These are phyloP conservation scores for Chrysopa pallens DNA, from an alignment of 1,140 invertebrate genomes.

Conservation along the genomic window DNA sequence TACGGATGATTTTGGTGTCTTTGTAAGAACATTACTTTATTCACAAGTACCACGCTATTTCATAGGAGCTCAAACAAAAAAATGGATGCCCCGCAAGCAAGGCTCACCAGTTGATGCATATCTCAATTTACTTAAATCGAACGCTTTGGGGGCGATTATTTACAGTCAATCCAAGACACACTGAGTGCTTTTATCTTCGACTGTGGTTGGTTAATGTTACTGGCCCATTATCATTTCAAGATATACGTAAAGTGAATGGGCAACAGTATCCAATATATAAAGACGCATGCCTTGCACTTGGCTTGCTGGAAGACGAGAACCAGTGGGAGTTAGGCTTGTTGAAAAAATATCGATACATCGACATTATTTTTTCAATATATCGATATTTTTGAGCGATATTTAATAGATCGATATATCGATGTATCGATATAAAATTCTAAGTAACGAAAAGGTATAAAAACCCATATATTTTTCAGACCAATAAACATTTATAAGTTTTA, in stretches of 20 bases:
- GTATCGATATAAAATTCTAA: no score
- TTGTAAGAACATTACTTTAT: conserved; percentile 21
- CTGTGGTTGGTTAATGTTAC: conserved; percentile 2
- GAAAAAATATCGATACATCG: no score
- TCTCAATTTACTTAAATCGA: conserved; percentile 7
- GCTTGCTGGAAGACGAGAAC: conserved; percentile 21
- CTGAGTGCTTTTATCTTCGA: conserved; percentile 8
- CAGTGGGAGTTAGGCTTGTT: no score
- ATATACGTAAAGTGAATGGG: conserved; percentile 8
- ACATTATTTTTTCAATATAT: no score
- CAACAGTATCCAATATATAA: conserved; percentile 11
- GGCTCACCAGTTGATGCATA: conserved; percentile 13
- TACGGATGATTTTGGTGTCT: conserved; percentile 5
- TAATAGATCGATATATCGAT: no score
- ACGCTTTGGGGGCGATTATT: conserved; percentile 4
- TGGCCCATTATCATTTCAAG: conserved; percentile 7
- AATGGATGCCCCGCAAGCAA: conserved; percentile 4
- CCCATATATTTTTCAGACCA: no score
- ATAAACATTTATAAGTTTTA: no score
- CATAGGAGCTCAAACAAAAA: conserved; percentile 16
- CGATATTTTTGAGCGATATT: no score
- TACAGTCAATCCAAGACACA: conserved; percentile 5
- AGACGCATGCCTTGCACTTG: conserved; percentile 13
- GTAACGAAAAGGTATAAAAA: no score
- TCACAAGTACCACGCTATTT: conserved; percentile 20